Base-by-base conservation (phyloP, 2,113 vertebrate species). In the Scophthalmus maximus region DNA sequence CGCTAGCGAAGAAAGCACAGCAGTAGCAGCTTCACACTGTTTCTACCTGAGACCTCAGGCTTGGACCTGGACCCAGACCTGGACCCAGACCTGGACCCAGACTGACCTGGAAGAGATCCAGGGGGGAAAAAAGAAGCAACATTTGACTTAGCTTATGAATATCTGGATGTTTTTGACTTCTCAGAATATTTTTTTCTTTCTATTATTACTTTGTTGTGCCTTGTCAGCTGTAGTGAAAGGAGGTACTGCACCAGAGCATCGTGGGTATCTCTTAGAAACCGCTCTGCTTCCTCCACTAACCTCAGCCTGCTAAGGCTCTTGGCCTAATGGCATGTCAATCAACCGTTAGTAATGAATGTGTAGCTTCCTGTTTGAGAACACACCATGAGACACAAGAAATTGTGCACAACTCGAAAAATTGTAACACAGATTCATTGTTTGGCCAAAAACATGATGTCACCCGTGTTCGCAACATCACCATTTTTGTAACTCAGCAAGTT, bases 1-100 rank as follows among this genome's bases (percentile, higher is more conserved):
- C 93, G 73, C 72, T 90, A 42, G 78, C 85, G 5, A 93, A 89
- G 87, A 92, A 87, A 70, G 79, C 74, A 2, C 92, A 92, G 86
- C 89, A 93, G 89, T 94, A 93, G 89, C 83, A 79, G 68, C 71
- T 71, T 73, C 2, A 23, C 61, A 34, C 20, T 20, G 1, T 72
- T 76, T 62, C 70, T 63, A 79, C 73, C 81, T 56, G 64, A 76
- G 38, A 78, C 73, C 73, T 79, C 68, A 65, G 81, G 59, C 78
- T 27, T 36, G 50, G 44, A 55, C 44, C 32, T 23, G 20, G 50
- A 68, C 56, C 71, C 36, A 72, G 44, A 58, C 44, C 32, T 23
- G 20, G 50, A 68, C 51, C 68, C 49, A 72, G 34, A 79, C 69
- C 73, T 72, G 70, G 74, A 89, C 62, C 75, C 36, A 72, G 72